phyloP scores from a whole-genome alignment of 2,113 vertebrate species.

The Poicephalus meyeri region DNA sequence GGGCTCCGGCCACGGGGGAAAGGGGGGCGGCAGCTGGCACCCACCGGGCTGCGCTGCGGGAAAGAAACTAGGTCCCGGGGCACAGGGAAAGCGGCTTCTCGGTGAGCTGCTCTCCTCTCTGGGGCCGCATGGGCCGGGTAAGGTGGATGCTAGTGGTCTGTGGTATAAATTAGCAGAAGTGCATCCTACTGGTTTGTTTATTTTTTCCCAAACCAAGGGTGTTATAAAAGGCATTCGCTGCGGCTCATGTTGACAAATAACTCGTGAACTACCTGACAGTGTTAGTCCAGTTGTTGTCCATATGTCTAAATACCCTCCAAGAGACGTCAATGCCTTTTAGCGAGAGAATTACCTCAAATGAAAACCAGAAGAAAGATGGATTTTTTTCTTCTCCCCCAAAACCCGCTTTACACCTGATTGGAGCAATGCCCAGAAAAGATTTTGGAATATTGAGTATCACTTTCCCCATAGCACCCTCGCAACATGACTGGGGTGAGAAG shows the following conservation, averaged over 20 bases:
- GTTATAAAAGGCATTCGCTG: not conserved
- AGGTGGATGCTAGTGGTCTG: not conserved
- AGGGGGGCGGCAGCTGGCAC: not conserved
- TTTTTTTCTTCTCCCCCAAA: not conserved
- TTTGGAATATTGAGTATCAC: not conserved
- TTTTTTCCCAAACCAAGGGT: not conserved
- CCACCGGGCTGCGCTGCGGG: not conserved
- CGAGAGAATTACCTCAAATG: not conserved
- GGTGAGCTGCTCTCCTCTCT: not conserved
- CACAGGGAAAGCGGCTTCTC: not conserved
- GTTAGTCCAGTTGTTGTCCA: conserved; percentile 60
- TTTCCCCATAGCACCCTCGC: not conserved
- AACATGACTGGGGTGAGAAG: not conserved
- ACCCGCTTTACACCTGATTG: conserved; percentile 19
- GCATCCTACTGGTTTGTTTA: not conserved
- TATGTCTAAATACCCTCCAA: conserved; percentile 46
- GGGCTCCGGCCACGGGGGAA: not conserved
- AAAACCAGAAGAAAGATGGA: not conserved
- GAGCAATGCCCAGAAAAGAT: not conserved
- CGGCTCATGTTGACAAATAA: conserved; percentile 21
- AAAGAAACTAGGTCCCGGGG: not conserved
- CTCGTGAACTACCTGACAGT: conserved; percentile 21
- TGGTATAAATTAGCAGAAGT: not conserved
- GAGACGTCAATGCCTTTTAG: not conserved
- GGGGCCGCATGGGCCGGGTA: not conserved